These are phyloP conservation scores for Pempheris klunzingeri DNA, from an alignment of 2,797 vertebrate genomes.

Conservation along the genomic window DNA sequence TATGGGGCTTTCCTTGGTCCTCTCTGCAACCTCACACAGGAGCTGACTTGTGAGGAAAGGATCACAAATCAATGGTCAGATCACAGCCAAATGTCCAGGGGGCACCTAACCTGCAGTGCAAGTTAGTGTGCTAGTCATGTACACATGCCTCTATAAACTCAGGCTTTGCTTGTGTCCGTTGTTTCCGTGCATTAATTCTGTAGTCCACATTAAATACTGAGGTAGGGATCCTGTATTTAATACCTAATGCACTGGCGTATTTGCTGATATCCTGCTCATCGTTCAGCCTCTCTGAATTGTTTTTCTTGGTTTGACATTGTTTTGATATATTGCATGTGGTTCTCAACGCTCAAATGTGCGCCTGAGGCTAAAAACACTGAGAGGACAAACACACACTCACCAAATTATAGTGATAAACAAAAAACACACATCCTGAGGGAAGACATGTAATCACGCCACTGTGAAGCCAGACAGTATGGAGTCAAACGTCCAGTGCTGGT, in stretches of 20 bases:
- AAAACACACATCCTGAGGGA: conserved; percentile 57
- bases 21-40: conserved; percentile 33
- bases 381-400: conserved; percentile 45
- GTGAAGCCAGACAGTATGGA: conserved; percentile 64
- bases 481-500: conserved; percentile 49
- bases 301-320: conserved; percentile 7
- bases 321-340: conserved; percentile 5
- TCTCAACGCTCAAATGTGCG: conserved; percentile 33
- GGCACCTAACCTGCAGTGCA: conserved; percentile 31
- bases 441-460: conserved; percentile 72
- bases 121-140: conserved; percentile 52
- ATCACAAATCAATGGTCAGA: conserved; percentile 56
- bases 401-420: conserved; percentile 78
- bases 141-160: conserved; percentile 32
- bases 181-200: conserved; percentile 39
- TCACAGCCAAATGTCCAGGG: conserved; percentile 35
- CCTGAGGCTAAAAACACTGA: conserved; percentile 38
- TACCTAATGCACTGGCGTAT: background rate
- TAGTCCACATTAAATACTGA: conserved; percentile 5
- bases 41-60: conserved; percentile 30
- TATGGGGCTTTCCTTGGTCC: conserved; percentile 2
- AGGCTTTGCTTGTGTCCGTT: conserved; percentile 10
- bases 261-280: background rate
- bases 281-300: conserved; percentile 5
- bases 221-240: background rate